Conservation (phyloP, 2,113 vertebrate species). For the Cyrtonyx montezumae region DNA sequence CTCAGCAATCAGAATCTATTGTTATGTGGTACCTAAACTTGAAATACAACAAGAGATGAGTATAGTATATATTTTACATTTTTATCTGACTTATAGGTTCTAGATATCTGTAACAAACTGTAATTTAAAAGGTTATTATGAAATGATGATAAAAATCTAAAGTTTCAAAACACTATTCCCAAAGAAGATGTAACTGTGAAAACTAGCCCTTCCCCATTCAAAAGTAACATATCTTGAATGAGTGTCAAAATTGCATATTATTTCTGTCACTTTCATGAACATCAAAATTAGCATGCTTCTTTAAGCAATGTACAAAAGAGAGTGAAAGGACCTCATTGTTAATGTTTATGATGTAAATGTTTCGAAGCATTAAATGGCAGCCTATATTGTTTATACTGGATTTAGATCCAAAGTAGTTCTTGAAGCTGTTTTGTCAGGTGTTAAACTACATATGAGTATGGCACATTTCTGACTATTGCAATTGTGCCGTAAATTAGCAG, state of each 20-base stretch:
- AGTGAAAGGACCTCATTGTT: slow-evolving; percentile 58
- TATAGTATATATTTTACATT: not conserved
- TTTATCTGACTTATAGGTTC: not conserved
- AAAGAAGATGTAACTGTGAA: not conserved
- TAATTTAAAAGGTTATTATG: not conserved
- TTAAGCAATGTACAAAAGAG: not conserved
- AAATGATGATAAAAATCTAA: not conserved
- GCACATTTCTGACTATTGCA: slow-evolving; percentile 5
- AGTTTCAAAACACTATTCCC: not conserved
- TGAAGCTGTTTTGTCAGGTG: slow-evolving; percentile 67
- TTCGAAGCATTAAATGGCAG: slow-evolving; percentile 47
- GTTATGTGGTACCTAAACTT: not conserved
- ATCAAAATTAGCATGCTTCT: not conserved
- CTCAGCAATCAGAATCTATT: not conserved
- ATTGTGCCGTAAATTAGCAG: not conserved
- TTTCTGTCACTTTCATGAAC: not conserved
- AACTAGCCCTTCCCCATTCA: not conserved
- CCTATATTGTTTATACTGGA: slow-evolving; percentile 45
- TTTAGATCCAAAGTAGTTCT: slow-evolving; percentile 51
- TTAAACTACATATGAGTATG: slow-evolving; percentile 8
- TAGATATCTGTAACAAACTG: not conserved
- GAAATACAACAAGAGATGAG: not conserved
- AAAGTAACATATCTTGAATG: not conserved
- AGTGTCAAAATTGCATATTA: not conserved
- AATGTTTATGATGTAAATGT: slow-evolving; percentile 33